phyloP scores from a whole-genome alignment of 1,140 invertebrate genomes.

The Drosophila chauvacae region DNA sequence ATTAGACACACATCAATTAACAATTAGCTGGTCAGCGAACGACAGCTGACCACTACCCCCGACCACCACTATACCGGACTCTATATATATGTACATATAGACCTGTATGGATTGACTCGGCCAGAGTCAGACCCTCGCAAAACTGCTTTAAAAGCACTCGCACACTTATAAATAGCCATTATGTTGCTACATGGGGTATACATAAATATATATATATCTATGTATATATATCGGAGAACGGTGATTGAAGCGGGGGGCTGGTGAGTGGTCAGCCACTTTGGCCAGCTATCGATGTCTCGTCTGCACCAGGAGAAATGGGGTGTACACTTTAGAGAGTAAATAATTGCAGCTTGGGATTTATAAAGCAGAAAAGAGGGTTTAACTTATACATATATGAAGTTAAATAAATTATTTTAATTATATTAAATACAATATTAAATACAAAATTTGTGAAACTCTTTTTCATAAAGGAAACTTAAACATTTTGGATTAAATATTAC shows the following conservation, averaged over 20 bases:
- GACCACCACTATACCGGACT: not conserved
- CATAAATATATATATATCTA: not conserved
- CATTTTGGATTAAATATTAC: too few species aligned
- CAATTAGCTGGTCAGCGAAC: slow-evolving; percentile 66
- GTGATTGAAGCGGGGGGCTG: not conserved
- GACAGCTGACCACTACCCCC: slow-evolving; percentile 60
- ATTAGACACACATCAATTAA: slow-evolving; percentile 81
- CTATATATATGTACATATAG: not conserved
- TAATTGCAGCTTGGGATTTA: too few species aligned
- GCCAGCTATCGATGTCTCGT: slow-evolving; percentile 72
- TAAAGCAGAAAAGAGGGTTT: too few species aligned
- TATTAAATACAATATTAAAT: too few species aligned
- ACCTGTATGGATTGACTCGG: not conserved
- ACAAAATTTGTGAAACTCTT: too few species aligned
- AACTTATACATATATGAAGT: too few species aligned
- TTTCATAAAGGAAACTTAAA: too few species aligned
- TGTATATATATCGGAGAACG: not conserved
- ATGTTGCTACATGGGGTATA: slow-evolving; percentile 36
- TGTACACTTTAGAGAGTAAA: not conserved
- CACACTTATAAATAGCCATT: slow-evolving; percentile 73
- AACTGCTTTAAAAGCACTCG: slow-evolving; percentile 37
- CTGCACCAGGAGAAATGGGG: slow-evolving; percentile 1
- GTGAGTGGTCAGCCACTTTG: slow-evolving; percentile 71
- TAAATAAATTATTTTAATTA: too few species aligned
- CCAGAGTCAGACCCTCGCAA: slow-evolving; percentile 17